Evolutionary conservation across 2,888 invertebrate genomes (phyloP), one percentile per base, ranked within the genome.

Genomic region (Aricia artaxerxes): DNA sequence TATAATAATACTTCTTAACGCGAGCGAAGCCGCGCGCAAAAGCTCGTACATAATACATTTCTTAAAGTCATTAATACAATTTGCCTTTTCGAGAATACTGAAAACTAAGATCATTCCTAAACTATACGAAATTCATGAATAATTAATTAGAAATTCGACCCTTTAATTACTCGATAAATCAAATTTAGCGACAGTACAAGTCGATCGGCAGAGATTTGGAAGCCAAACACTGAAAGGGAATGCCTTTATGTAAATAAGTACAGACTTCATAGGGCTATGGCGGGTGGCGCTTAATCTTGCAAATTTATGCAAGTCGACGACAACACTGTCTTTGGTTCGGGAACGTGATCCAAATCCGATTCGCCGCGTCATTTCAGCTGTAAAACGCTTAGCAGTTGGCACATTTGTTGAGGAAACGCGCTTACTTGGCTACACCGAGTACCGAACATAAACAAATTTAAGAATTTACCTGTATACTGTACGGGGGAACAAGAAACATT

Each of bases 291-390:
- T 93, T 93, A 92, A 91, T 92, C 91, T 92, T 93, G 93, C 91
- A 93, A 94, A 94, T 93, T 92, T 94, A 94, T 94, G 93, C 93
- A 92, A 94, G 90, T 89, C 90, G 90, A 87, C 89, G 90, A 89
- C 92, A 90, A 89, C 92, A 91, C 92, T 92, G 92, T 90, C 92
- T 92, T 90, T 89, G 86, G 88, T 87, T 84, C 81, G 88, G 89
- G 88, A 87, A 92, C 91, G 92, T 92, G 92, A 93, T 93, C 91
- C 90, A 92, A 93, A 93, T 93, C 90, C 92, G 89, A 92, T 93
- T 92, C 89, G 82, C 86, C 85, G 90, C 90, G 89, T 90, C 92
- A 90, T 91, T 91, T 88, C 87, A 87, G 88, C 88, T 87, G 90
- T 93, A 93, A 93, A 93, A 92, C 92, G 92, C 88, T 93, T 89